Conservation (phyloP, 2,797 vertebrate genomes). For the Phalanger gymnotis region DNA sequence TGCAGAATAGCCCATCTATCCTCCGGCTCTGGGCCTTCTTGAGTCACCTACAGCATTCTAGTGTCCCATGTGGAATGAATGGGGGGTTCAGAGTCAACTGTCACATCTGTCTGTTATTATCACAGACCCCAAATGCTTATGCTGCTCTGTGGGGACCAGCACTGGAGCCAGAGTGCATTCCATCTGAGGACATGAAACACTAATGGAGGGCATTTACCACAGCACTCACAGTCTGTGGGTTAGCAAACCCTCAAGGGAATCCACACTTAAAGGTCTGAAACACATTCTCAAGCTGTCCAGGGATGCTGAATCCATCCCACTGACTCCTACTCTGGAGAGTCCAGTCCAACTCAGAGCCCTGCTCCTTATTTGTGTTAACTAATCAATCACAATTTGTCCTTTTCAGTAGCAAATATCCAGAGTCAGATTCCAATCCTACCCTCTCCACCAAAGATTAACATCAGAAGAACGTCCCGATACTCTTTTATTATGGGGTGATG, state of each 20-base stretch:
- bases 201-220: neutral
- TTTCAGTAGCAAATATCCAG: neutral
- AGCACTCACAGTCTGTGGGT: neutral
- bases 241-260: neutral
- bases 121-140: neutral
- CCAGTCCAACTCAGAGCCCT: neutral
- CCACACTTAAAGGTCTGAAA: neutral
- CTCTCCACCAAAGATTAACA: neutral
- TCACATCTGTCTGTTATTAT: neutral
- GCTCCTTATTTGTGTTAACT: neutral
- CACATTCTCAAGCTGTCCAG: neutral
- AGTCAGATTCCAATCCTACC: neutral
- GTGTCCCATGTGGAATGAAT: neutral
- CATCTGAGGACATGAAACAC: neutral
- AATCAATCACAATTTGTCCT: neutral
- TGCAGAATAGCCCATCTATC: too few species aligned
- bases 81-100: neutral
- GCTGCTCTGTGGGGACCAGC: neutral
- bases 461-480: neutral
- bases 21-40: neutral
- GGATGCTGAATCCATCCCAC: neutral
- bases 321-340: neutral
- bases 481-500: neutral
- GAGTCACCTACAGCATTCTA: neutral
- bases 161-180: neutral